Evolutionary conservation across 2,888 invertebrate species (phyloP).

Genomic region (Melanargia galathea): DNA sequence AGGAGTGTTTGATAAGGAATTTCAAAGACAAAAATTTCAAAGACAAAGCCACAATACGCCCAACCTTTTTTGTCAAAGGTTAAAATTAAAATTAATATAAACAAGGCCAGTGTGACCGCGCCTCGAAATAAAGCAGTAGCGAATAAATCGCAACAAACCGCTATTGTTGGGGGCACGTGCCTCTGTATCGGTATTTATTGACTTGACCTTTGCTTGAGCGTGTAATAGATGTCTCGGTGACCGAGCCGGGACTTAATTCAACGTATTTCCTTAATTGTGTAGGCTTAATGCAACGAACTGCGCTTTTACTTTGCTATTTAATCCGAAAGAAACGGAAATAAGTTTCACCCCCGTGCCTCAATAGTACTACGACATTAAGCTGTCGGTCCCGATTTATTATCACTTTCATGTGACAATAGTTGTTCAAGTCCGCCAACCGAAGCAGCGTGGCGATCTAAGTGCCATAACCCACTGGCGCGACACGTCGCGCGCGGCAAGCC

Average conservation of each 20-base stretch:
- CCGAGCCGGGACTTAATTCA: conserved; percentile 5
- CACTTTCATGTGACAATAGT: too few species aligned
- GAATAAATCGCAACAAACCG: conserved; percentile 43
- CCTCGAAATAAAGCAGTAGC: conserved; percentile 28
- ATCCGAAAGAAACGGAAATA: neutral
- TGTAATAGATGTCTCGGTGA: conserved; percentile 13
- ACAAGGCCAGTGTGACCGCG: conserved; percentile 20
- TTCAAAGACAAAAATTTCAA: neutral
- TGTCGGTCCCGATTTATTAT: too few species aligned
- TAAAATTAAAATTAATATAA: neutral
- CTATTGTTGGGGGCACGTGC: conserved; percentile 48
- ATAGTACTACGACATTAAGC: too few species aligned
- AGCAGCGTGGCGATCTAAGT: too few species aligned
- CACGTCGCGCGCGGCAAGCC: too few species aligned
- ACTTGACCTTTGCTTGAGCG: conserved; percentile 24
- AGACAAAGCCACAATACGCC: neutral
- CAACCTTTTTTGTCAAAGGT: neutral
- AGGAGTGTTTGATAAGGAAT: too few species aligned
- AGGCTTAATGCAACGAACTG: neutral
- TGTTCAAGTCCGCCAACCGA: too few species aligned
- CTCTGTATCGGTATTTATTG: conserved; percentile 26
- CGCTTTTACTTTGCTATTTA: neutral
- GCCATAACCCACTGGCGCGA: too few species aligned
- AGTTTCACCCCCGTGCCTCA: too few species aligned
- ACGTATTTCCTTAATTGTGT: conserved; percentile 20